Evolutionary conservation across 2,113 vertebrate genomes (phyloP).

Genomic region (Enhydra lutris): DNA sequence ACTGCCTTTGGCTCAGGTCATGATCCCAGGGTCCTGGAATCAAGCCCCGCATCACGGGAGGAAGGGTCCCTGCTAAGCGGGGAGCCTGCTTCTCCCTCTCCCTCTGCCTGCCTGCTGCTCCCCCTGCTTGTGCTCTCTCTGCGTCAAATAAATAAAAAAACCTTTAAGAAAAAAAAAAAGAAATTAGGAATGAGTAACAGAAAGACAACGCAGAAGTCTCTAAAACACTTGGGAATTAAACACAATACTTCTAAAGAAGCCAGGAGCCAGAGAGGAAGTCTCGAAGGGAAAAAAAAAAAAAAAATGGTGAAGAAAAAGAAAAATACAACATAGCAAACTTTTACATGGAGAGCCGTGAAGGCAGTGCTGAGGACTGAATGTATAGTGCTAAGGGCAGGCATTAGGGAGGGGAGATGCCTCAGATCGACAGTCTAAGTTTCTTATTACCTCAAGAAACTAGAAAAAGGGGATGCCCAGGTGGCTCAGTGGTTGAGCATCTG

Average conservation of each 20-base stretch:
- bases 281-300: background rate
- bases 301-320: background rate
- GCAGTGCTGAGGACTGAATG: background rate
- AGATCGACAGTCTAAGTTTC: background rate
- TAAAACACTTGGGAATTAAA: background rate
- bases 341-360: background rate
- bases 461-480: background rate
- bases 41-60: too few relatives aligned
- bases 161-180: too few relatives aligned
- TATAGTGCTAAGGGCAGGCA: background rate
- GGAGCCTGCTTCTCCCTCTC: too few relatives aligned
- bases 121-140: too few relatives aligned
- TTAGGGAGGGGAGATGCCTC: background rate
- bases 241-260: background rate
- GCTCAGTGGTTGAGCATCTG: background rate
- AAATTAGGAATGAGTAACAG: background rate
- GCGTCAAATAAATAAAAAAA: too few relatives aligned
- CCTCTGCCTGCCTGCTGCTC: too few relatives aligned
- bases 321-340: background rate
- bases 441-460: background rate
- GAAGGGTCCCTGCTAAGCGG: too few relatives aligned
- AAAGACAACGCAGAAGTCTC: background rate
- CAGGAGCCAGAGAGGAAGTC: background rate
- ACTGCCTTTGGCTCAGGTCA: too few relatives aligned
- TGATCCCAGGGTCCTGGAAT: too few relatives aligned